Base-by-base conservation (phyloP, 2,888 invertebrate species). In the Anoplius nigerrimus region DNA sequence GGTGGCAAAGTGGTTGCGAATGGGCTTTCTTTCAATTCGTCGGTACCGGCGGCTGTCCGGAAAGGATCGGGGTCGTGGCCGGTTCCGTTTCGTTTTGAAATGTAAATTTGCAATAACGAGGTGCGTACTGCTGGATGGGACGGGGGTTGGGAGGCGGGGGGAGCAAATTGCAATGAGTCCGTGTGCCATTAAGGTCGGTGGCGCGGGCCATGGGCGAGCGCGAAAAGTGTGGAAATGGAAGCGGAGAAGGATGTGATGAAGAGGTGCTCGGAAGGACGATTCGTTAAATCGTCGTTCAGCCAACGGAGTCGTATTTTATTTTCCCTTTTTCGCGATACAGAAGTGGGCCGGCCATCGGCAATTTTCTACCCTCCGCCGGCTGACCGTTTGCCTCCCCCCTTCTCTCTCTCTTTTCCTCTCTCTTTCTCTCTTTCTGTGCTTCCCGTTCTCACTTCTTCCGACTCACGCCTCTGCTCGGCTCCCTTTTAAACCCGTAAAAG, bases 21-120 rank as follows among this genome's bases (percentile, higher is more conserved):
- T 34, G 8, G 34, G 34, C 11, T 34, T 34, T 34, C 34, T 34
- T 34, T 34, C 34, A 34, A 34, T 34, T 34, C 34, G 34, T 34
- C 34, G 34, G 11, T 34, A 1, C 6, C 11, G n/a, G 11, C 34
- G 34, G 34, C 2, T 6, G 1, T 2, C 34, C 34, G 34, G 34
- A 34, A 34, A 34, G 34, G 34, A 34, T 34, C 34, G 34, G 34
- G 34, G 34, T 34, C 34, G 34, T 11, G 34, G 34, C 34, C 1
- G 34, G 34, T 34, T 34, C 34, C 34, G 51, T 45, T 45, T 66
- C 56, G 70, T 74, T 77, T 76, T 65, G 69, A 72, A 74, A 77
- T 77, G 76, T 75, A 77, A 77, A 76, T 76, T 77, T 48, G 58
- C 62, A 59, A 71, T 77, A 74, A 71, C 72, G 69, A 72, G n/a